Percentiles rank a stretch among this genome's conserved stretches.
phyloP scores from a whole-genome alignment of 2,113 vertebrate genomes.

The Salvelinus fontinalis region DNA sequence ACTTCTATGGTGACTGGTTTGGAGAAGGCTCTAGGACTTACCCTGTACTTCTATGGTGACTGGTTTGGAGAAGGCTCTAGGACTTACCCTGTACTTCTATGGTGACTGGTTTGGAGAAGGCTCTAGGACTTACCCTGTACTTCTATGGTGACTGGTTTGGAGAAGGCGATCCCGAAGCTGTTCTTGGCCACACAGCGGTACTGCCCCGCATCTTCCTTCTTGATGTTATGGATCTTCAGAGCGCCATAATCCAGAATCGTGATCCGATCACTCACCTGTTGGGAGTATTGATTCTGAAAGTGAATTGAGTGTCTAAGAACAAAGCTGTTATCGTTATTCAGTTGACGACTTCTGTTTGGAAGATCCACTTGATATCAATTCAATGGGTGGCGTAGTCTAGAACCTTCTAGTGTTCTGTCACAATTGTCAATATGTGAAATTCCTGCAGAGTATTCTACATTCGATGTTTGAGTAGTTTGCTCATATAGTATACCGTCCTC shows the following conservation, averaged over 20 bases:
- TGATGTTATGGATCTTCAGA: constrained; percentile 91
- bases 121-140: constrained; percentile 83
- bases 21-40: constrained; percentile 25
- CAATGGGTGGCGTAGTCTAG: too few relatives aligned
- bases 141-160: constrained; percentile 85
- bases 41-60: too few relatives aligned
- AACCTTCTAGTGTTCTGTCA: too few relatives aligned
- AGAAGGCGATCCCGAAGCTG: constrained; percentile 92
- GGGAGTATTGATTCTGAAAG: neutral
- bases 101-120: too few relatives aligned
- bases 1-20: too few relatives aligned
- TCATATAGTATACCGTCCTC: too few relatives aligned
- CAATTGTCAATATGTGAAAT: too few relatives aligned
- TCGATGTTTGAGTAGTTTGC: too few relatives aligned
- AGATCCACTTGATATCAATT: too few relatives aligned
- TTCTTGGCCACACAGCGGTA: constrained; percentile 94
- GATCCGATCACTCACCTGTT: constrained; percentile 84
- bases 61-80: too few relatives aligned
- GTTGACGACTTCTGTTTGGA: neutral
- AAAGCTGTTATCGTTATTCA: neutral
- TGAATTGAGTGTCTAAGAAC: neutral
- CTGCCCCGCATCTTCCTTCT: constrained; percentile 91
- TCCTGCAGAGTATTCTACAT: too few relatives aligned
- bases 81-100: too few relatives aligned
- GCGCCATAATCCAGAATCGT: constrained; percentile 90